Evolutionary conservation across 2,797 vertebrate species (phyloP).

Genomic region (Phrynocephalus guinanensis): DNA sequence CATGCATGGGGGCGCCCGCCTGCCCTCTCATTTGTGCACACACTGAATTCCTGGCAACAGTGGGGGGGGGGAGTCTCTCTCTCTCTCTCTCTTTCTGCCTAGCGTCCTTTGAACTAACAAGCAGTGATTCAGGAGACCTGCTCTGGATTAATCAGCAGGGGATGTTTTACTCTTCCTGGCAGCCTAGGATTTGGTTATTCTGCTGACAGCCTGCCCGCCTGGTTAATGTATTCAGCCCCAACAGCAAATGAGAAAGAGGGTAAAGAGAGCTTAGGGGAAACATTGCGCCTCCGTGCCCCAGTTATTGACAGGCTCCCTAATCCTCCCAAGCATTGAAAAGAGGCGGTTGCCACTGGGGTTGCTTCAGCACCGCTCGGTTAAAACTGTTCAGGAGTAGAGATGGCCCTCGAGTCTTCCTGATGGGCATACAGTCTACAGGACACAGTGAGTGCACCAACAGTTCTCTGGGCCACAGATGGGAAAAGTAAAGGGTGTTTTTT

Average conservation of each 20-base stretch:
- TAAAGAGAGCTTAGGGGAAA: constrained; percentile 47
- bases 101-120: constrained; percentile 9
- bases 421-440: neutral
- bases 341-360: neutral
- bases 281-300: constrained; percentile 15
- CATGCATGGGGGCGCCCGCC: neutral
- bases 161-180: neutral
- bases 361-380: neutral
- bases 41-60: neutral
- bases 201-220: constrained; percentile 20
- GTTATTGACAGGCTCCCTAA: constrained; percentile 35
- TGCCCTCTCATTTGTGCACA: neutral
- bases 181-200: constrained; percentile 26
- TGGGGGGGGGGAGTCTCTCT: neutral
- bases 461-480: too few relatives aligned
- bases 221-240: constrained; percentile 35
- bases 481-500: too few relatives aligned
- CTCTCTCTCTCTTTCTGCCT: neutral
- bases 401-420: neutral
- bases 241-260: constrained; percentile 36
- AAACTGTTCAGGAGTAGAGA: neutral
- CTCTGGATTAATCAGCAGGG: constrained; percentile 46
- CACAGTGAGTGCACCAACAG: too few relatives aligned
- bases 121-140: constrained; percentile 27
- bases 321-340: constrained; percentile 1